Evolutionary conservation across 2,888 invertebrate species (phyloP), one percentile per base, ranked within the genome.

Genomic region (Epistrophella euchroma): DNA sequence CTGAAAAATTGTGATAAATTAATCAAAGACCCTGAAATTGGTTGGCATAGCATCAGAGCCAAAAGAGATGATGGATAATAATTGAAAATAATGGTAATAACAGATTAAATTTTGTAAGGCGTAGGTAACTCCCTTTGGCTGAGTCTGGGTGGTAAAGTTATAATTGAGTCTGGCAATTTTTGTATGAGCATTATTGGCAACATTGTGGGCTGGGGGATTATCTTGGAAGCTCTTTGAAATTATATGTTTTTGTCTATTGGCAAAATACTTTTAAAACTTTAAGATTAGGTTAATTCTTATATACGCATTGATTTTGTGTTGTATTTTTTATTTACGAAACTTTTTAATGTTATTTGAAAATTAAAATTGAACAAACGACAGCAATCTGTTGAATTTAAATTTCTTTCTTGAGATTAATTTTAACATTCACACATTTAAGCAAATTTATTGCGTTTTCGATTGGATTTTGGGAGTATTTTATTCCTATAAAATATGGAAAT

Each of bases 1-100:
- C 40, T 72, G 28, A 71, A 66, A 71, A 72, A 82, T 68, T 35
- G 70, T 19, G 17, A 68, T 72, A 72, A 19, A 82, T 77, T 72
- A 77, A 28, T 66, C 58, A 72, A 66, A 22, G 43, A 13, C 58
- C 56, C 43, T 58, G 52, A 45, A 28, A 56, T 60, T 45, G 64
- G 47, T 60, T 43, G 35, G 45, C 19, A 60, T 13, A 17, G n/a
- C 32, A 9, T 9, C 11, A 17, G 17, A 2, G 7, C 17, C 17
- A n/a, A 10, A 40, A 32, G 10, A 40, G 32, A 58, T 50, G 43
- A 25, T 22, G 45, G 25, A 52, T 64, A 64, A 68, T 73, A 71
- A 68, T 73, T 58, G 66, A 40, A 66, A 58, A 62, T 47, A 32
- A 66, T 66, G 66, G 2, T 52, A 66, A 47, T 66, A 66, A 66